phyloP scores from a whole-genome alignment of 1,140 invertebrate species.

The Sarcophaga peregrina region DNA sequence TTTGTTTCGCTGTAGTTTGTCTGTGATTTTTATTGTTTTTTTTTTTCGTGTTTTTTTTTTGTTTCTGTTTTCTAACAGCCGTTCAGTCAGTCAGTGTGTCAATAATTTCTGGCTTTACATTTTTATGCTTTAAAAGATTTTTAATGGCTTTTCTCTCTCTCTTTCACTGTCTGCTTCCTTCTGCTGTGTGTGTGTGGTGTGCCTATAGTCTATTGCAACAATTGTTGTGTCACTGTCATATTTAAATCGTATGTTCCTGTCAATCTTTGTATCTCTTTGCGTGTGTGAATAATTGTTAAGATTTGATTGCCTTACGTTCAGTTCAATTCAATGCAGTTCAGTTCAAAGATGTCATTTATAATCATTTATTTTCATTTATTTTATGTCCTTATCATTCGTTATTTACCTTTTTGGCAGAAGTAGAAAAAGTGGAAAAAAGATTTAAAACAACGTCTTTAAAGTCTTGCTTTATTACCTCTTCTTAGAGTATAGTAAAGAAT shows the following conservation, averaged over 20 bases:
- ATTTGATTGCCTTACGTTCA: not conserved
- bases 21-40: not conserved
- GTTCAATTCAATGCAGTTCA: not conserved
- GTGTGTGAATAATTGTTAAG: too few species aligned
- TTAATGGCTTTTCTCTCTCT: not conserved
- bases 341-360: constrained; percentile 3
- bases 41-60: not conserved
- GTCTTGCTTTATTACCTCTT: not conserved
- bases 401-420: too few species aligned
- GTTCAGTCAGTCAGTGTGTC: constrained; percentile 1
- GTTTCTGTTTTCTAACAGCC: not conserved
- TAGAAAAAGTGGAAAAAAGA: not conserved
- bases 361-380: not conserved
- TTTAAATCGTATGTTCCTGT: not conserved
- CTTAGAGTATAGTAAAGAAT: not conserved
- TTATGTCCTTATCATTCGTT: not conserved
- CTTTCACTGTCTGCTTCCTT: not conserved
- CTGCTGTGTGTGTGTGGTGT: too few species aligned
- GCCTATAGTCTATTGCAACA: too few species aligned
- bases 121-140: constrained; percentile 15
- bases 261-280: too few species aligned
- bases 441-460: not conserved
- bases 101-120: not conserved
- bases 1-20: too few species aligned
- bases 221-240: not conserved